These are phyloP conservation scores for Formica exsecta DNA, from an alignment of 1,140 invertebrate species.

Conservation along the genomic window DNA sequence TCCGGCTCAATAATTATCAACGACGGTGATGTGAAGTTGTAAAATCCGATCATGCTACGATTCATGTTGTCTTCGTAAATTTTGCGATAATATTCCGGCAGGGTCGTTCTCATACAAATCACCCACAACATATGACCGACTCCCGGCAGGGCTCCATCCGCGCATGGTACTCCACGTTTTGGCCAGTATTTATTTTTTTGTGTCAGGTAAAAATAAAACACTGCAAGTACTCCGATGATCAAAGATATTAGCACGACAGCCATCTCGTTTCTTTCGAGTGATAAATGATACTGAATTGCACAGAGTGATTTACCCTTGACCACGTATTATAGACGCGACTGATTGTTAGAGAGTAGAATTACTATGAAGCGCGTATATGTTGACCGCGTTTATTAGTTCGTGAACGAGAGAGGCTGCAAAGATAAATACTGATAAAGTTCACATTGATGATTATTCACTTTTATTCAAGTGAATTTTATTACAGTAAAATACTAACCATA, in stretches of 20 bases:
- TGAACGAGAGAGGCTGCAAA: neutral
- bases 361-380: neutral
- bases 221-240: neutral
- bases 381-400: neutral
- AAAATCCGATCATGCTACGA: constrained; percentile 77
- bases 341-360: neutral
- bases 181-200: constrained; percentile 82
- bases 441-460: neutral
- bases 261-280: constrained; percentile 72
- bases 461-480: neutral
- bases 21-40: constrained; percentile 66
- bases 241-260: neutral
- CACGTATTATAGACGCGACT: neutral
- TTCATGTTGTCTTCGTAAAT: constrained; percentile 64
- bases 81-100: constrained; percentile 51
- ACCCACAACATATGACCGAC: constrained; percentile 75
- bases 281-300: neutral
- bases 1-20: constrained; percentile 80
- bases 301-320: neutral
- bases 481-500: neutral
- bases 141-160: constrained; percentile 68
- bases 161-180: constrained; percentile 81
- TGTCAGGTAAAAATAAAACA: constrained; percentile 7
- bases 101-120: constrained; percentile 47
- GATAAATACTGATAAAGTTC: neutral